phyloP scores from a whole-genome alignment of 64 coral and sea anemone genomes.

The Pachyseris speciosa region DNA sequence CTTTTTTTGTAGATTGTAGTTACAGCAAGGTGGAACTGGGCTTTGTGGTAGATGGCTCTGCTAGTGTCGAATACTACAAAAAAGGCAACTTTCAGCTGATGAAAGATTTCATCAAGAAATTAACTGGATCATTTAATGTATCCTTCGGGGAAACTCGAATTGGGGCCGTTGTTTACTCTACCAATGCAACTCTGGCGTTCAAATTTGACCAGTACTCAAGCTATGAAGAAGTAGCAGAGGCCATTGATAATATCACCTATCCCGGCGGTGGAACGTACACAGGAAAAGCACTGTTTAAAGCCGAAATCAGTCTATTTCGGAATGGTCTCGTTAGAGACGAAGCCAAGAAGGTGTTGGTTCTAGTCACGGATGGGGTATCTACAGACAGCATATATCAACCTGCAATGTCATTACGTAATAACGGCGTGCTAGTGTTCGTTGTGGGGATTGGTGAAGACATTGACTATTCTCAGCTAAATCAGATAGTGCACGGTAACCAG shows the following conservation, averaged over 20 bases:
- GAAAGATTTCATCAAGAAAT: neutral
- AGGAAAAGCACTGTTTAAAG: conserved; percentile 43
- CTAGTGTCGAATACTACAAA: neutral
- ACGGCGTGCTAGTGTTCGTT: conserved; percentile 24
- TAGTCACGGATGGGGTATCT: conserved; percentile 70
- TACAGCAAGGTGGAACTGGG: conserved; percentile 5
- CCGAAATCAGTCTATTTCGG: conserved; percentile 17
- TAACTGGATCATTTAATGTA: neutral
- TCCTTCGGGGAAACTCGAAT: neutral
- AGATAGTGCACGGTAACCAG: conserved; percentile 49
- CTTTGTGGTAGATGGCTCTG: conserved; percentile 21
- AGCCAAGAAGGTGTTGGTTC: conserved; percentile 41
- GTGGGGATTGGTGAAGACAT: conserved; percentile 35
- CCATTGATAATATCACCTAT: conserved; percentile 58
- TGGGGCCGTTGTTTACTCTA: neutral
- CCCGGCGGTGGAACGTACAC: conserved; percentile 67
- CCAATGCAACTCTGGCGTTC: neutral
- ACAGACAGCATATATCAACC: conserved; percentile 8
- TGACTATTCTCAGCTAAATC: neutral
- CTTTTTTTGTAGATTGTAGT: conserved; percentile 9
- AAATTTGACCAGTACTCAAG: neutral
- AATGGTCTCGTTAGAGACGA: conserved; percentile 24
- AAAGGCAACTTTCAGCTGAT: neutral
- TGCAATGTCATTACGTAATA: neutral
- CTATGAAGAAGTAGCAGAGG: conserved; percentile 8